These are phyloP conservation scores for Pristis pectinata DNA, from an alignment of 2,797 vertebrate species.

Conservation along the genomic window DNA sequence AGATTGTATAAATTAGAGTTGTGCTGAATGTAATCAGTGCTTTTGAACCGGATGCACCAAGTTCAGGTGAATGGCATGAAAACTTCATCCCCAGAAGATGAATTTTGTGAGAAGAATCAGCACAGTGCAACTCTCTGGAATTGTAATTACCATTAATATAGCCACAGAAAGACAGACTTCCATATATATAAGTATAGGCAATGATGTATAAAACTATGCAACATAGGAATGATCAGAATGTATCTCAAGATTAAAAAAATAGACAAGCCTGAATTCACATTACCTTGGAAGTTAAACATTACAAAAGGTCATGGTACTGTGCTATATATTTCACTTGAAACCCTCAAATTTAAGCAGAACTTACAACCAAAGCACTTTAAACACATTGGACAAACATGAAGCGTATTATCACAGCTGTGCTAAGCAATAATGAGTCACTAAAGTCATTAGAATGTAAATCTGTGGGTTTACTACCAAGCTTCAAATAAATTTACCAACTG, in stretches of 20 bases:
- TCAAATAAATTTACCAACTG: not conserved
- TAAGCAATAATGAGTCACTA: not conserved
- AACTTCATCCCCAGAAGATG: no score
- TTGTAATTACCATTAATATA: not conserved
- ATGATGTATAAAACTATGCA: no score
- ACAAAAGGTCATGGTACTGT: not conserved
- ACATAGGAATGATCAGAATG: not conserved
- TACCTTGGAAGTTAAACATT: not conserved
- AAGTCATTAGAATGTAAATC: conserved; percentile 11
- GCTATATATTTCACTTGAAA: not conserved
- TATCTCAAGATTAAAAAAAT: not conserved
- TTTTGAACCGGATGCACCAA: no score
- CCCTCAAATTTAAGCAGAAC: not conserved
- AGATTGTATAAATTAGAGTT: no score
- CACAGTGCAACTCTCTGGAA: not conserved
- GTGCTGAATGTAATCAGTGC: no score
- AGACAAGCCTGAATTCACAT: not conserved
- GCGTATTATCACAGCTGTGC: conserved; percentile 32
- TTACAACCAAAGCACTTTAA: conserved; percentile 28
- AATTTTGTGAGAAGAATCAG: not conserved
- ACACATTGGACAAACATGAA: conserved; percentile 3
- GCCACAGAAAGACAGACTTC: not conserved
- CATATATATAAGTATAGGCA: no score
- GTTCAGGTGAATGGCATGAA: no score
- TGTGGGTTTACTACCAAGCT: not conserved